Evolutionary conservation across 2,113 vertebrate species (phyloP), one percentile per base, ranked within the genome.

Genomic region (Tachuris rubrigastra): DNA sequence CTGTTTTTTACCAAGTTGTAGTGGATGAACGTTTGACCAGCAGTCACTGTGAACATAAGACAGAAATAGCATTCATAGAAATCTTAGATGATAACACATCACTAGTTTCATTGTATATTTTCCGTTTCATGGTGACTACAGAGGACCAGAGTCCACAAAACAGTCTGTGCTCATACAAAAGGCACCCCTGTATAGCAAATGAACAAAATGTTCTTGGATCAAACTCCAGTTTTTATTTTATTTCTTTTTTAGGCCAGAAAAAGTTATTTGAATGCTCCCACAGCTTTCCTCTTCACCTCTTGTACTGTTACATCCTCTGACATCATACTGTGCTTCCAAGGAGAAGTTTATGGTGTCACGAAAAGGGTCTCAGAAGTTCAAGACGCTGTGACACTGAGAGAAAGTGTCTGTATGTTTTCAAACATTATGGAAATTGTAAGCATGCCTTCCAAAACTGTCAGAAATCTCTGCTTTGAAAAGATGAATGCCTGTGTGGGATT

Each of bases 11-110:
- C 93, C 76, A 53, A 91, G 90, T 92, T 93, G 93, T 95, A 94
- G 93, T 92, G 92, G 83, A 35, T 95, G 96, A 96, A 93, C 10
- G 2, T 97, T 97, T 94, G 86, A 94, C 95, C 94, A 96, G 91
- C 87, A 91, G 91, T 79, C 91, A 62, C 88, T 94, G 85, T 92
- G 96, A 92, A 87, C 88, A 93, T 75, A 75, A 94, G 93, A 97
- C 96, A 98, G 96, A 98, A 98, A 98, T 98, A 98, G 98, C 96
- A 98, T 98, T 98, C 97, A 98, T 95, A 93, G 97, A 96, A 98
- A 97, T 91, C 94, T 97, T 24, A 96, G 96, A 97, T 98, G 94
- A 97, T 96, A 97, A 97, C 97, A 97, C 91, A 97, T 96, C 96
- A 97, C 97, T 97, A 80, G 97, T 86, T 96, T 81, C 65, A 97